Conservation (phyloP, 2,888 invertebrate genomes). For the Drosophila dives region DNA sequence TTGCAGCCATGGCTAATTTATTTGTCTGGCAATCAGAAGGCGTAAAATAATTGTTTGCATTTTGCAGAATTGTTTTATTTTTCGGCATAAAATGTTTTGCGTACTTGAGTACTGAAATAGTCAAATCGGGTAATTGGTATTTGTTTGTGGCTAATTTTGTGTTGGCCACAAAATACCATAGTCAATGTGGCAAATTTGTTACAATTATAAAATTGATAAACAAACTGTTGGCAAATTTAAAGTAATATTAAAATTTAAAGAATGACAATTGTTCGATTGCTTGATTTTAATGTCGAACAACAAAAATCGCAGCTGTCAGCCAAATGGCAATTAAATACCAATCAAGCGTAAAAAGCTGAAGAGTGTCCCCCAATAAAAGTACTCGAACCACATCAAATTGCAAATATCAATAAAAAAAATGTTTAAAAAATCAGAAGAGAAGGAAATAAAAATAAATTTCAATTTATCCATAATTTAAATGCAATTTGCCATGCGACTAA, state of each 20-base stretch:
- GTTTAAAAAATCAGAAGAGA: slow-evolving; percentile 7
- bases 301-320: slow-evolving; percentile 54
- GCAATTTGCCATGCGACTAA: slow-evolving; percentile 57
- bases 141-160: slow-evolving; percentile 73
- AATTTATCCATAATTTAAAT: slow-evolving; percentile 46
- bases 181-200: slow-evolving; percentile 16
- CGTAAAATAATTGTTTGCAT: slow-evolving; percentile 47
- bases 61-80: slow-evolving; percentile 44
- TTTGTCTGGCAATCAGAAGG: slow-evolving; percentile 65
- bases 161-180: slow-evolving; percentile 36
- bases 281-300: slow-evolving; percentile 35
- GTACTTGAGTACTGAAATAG: slow-evolving; percentile 14
- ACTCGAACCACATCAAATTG: slow-evolving; percentile 7
- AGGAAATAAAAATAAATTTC: slow-evolving; percentile 38
- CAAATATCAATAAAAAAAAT: slow-evolving; percentile 7
- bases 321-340: slow-evolving; percentile 76
- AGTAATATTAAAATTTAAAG: background rate
- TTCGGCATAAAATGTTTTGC: slow-evolving; percentile 7
- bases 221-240: slow-evolving; percentile 5
- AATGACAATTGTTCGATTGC: slow-evolving; percentile 18
- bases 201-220: slow-evolving; percentile 29
- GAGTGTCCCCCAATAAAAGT: slow-evolving; percentile 41
- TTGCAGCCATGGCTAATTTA: slow-evolving; percentile 67
- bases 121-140: slow-evolving; percentile 74
- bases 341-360: slow-evolving; percentile 71